Percentiles rank a stretch among this genome's conserved stretches.
Conservation (phyloP, 2,888 invertebrate species). For the Dermolepida albohirtum region DNA sequence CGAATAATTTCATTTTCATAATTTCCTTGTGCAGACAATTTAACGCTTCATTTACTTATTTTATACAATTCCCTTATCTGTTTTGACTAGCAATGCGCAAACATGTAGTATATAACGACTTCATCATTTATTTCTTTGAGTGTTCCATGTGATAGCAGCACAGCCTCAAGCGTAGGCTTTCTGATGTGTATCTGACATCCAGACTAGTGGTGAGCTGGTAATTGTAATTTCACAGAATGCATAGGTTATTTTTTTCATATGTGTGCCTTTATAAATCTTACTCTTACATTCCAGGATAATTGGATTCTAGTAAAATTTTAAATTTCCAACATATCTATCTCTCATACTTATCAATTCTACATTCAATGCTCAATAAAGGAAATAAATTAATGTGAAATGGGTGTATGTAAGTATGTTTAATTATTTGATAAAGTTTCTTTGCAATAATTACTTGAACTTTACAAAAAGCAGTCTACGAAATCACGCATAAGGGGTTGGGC, state of each 20-base stretch:
- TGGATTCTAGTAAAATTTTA: slow-evolving; percentile 20
- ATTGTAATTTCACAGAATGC: slow-evolving; percentile 18
- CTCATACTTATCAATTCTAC: slow-evolving; percentile 13
- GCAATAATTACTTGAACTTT: too few relatives aligned
- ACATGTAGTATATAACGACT: too few relatives aligned
- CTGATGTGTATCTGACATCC: slow-evolving; percentile 11
- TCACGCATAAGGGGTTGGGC: too few relatives aligned
- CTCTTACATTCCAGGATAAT: slow-evolving; percentile 23
- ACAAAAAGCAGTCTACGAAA: too few relatives aligned
- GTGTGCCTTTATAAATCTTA: not conserved
- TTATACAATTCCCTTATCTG: too few relatives aligned
- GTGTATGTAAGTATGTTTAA: slow-evolving; percentile 8
- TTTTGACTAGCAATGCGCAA: too few relatives aligned
- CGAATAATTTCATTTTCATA: too few relatives aligned
- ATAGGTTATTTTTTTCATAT: not conserved
- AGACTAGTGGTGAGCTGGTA: slow-evolving; percentile 8
- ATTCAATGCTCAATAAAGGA: slow-evolving; percentile 11
- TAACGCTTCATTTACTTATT: too few relatives aligned
- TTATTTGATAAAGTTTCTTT: slow-evolving; percentile 23
- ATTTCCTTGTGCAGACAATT: too few relatives aligned
- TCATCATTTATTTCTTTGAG: too few relatives aligned
- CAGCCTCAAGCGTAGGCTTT: slow-evolving; percentile 7
- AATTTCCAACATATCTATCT: slow-evolving; percentile 9
- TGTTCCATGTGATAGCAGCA: not conserved
- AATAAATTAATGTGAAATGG: slow-evolving; percentile 22